Evolutionary conservation across 2,888 invertebrate genomes (phyloP).

Genomic region (Geotrupes spiniger): DNA sequence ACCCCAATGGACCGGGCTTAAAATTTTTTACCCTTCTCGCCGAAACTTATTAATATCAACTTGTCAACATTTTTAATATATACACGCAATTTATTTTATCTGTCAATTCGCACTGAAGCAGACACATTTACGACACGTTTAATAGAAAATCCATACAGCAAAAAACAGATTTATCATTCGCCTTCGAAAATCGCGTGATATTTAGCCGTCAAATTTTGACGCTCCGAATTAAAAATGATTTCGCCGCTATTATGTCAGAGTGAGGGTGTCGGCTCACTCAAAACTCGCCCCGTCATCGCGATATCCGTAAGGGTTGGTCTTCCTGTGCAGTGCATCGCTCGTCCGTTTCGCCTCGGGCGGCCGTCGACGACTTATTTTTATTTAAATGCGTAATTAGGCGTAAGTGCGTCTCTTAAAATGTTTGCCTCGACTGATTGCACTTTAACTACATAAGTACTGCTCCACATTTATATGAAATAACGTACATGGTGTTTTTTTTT

Average conservation of each 20-base stretch:
- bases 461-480: no score
- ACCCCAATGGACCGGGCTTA: no score
- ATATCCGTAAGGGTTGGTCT: not conserved
- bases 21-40: no score
- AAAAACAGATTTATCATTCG: not conserved
- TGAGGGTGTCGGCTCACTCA: not conserved
- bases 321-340: not conserved
- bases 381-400: no score
- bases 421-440: no score
- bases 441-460: no score
- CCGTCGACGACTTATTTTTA: no score
- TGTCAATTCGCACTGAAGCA: slow-evolving; percentile 1
- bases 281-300: not conserved
- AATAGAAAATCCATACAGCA: not conserved
- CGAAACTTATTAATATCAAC: no score
- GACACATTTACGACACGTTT: not conserved
- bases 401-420: no score
- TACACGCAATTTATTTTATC: not conserved
- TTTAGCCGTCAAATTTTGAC: slow-evolving; percentile 1
- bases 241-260: not conserved
- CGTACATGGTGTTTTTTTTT: no score
- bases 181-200: not conserved
- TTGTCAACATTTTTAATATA: not conserved
- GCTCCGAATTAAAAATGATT: slow-evolving; percentile 2
- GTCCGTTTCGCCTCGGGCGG: no score